Conservation (phyloP, 2,888 invertebrate genomes). For the Clistopyga incitator region DNA sequence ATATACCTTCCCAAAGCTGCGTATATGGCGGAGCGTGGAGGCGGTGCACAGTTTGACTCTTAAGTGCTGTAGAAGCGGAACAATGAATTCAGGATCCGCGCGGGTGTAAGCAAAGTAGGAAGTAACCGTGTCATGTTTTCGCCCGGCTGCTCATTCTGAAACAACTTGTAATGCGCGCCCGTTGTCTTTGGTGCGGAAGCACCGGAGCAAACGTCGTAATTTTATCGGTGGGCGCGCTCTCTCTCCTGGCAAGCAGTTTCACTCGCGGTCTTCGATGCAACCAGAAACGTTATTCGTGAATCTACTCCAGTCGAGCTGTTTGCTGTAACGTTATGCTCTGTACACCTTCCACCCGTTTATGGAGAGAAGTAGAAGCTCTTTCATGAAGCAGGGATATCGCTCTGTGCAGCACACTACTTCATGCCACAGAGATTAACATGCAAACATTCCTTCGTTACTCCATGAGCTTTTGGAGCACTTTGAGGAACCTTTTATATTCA, state of each 20-base stretch:
- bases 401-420: constrained; percentile 39
- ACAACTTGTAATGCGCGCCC: constrained; percentile 69
- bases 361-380: constrained; percentile 49
- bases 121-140: constrained; percentile 53
- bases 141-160: constrained; percentile 63
- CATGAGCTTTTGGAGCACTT: constrained; percentile 27
- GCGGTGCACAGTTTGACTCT: constrained; percentile 26
- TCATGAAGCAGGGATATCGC: constrained; percentile 18
- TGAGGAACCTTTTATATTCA: background rate
- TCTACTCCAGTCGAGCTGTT: background rate
- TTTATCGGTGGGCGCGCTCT: constrained; percentile 61
- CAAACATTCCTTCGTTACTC: constrained; percentile 41
- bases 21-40: constrained; percentile 2
- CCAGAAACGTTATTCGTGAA: constrained; percentile 45
- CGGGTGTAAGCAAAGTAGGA: constrained; percentile 37
- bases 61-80: constrained; percentile 11
- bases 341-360: constrained; percentile 50
- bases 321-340: constrained; percentile 17
- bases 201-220: constrained; percentile 58
- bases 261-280: constrained; percentile 48
- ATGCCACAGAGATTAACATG: constrained; percentile 51
- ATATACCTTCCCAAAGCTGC: constrained; percentile 16
- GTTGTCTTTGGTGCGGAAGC: constrained; percentile 49
- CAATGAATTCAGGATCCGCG: constrained; percentile 39
- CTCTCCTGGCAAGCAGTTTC: constrained; percentile 60